A percentile compares a stretch with the other conserved stretches of the same genome.
Evolutionary conservation across 2,888 invertebrate genomes (phyloP).

Genomic region (Stenurella melanura): DNA sequence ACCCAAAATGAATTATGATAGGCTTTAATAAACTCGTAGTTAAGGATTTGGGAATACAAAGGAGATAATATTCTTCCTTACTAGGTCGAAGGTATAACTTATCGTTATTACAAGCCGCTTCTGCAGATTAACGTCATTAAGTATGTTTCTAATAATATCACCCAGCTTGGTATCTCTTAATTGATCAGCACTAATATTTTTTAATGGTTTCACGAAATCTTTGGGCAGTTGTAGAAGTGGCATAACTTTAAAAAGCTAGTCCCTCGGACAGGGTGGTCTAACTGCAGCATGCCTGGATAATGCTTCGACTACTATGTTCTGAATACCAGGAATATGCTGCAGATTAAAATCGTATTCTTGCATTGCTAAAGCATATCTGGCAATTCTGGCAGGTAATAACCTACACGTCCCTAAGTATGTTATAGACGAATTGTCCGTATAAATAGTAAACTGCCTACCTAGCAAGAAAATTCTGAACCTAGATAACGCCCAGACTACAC

Average conservation of each 20-base stretch:
- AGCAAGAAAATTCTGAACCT: constrained; percentile 47
- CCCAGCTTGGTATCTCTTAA: background rate
- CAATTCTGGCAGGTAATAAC: constrained; percentile 45
- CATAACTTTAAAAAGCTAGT: background rate
- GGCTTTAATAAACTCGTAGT: no score
- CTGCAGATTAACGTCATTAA: background rate
- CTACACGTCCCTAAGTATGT: constrained; percentile 49
- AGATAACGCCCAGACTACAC: constrained; percentile 47
- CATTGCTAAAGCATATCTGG: constrained; percentile 49
- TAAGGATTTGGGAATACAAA: no score
- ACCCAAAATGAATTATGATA: no score
- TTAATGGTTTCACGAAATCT: background rate
- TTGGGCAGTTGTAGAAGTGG: background rate
- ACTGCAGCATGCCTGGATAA: constrained; percentile 35
- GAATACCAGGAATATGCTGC: constrained; percentile 41
- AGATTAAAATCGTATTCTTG: constrained; percentile 52
- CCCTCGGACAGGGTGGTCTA: background rate
- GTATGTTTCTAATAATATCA: background rate
- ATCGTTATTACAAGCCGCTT: no score
- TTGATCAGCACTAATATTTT: background rate
- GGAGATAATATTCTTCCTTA: no score
- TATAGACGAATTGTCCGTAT: constrained; percentile 50
- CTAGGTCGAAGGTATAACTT: no score
- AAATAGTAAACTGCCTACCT: constrained; percentile 45
- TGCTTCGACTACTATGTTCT: constrained; percentile 46